Evolutionary conservation across 2,797 vertebrate genomes (phyloP).

Genomic region (Myripristis murdjan): DNA sequence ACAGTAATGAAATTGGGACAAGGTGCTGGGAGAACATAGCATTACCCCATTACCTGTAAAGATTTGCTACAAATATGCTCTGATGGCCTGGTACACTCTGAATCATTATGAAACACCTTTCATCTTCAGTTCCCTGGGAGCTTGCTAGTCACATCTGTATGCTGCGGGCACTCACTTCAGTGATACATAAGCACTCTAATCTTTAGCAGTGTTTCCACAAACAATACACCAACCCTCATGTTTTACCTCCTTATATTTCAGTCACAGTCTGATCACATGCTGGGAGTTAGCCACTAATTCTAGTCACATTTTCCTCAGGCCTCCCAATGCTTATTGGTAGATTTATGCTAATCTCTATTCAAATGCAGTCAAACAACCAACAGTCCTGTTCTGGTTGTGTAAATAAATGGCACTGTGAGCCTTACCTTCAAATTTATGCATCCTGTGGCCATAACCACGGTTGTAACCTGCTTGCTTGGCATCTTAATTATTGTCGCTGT

Average conservation of each 20-base stretch:
- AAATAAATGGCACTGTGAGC: constrained; percentile 17
- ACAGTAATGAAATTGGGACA: constrained; percentile 32
- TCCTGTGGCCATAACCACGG: constrained; percentile 1
- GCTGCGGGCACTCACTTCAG: constrained; percentile 34
- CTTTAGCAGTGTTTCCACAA: constrained; percentile 61
- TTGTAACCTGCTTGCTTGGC: no score
- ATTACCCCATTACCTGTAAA: constrained; percentile 47
- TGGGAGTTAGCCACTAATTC: constrained; percentile 47
- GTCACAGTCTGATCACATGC: constrained; percentile 51
- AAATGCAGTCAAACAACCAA: constrained; percentile 43
- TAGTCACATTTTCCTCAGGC: constrained; percentile 46
- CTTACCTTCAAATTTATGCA: not conserved
- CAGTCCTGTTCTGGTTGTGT: constrained; percentile 19
- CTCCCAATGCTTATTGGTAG: constrained; percentile 40
- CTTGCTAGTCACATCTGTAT: constrained; percentile 65
- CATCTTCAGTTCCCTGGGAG: constrained; percentile 36
- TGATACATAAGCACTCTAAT: constrained; percentile 58
- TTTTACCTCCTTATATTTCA: constrained; percentile 48
- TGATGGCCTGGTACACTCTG: constrained; percentile 29
- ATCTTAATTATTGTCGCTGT: not conserved
- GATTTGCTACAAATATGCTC: constrained; percentile 23
- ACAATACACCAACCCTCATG: constrained; percentile 31
- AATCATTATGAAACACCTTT: constrained; percentile 55
- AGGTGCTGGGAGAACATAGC: constrained; percentile 21
- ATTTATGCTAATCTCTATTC: constrained; percentile 47